Base-by-base conservation (phyloP, 2,113 vertebrate genomes). In the Eudyptes chrysolophus region DNA sequence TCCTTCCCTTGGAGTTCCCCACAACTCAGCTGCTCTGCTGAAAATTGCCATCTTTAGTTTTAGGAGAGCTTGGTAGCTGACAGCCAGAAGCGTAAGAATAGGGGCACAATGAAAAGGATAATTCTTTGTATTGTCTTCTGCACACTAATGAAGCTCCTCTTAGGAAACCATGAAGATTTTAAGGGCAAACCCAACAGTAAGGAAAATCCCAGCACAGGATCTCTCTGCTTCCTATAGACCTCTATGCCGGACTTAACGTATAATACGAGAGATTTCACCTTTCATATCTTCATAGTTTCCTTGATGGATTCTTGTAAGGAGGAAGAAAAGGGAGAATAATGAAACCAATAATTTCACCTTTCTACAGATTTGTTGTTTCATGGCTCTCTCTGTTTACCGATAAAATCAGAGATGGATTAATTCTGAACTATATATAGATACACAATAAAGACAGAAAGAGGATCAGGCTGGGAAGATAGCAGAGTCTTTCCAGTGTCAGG, bases 91-190 rank as follows among this genome's bases (percentile, higher is more conserved):
- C 2, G 0, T 85, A 82, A 92, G 55, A 95, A 90, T 69, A 77
- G 25, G 30, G 58, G 24, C 40, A 95, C n/a, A 84, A 36, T 90
- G 75, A 92, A 96, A 94, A 90, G 34, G 17, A 70, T 94, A 90
- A 92, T 94, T 95, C 52, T 92, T 76, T 87, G 30, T 27, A 85
- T 89, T 96, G 78, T 94, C 58, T 96, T 89, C 55, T 87, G 77
- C 46, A 79, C 85, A 42, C 52, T 96, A 92, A 94, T 72, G 74
- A 84, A 91, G 30, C 27, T 84, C 36, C 17, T 87, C 65, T 78
- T 72, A 87, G 49, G 44, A 95, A 87, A 75, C 24, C 11, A 85
- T 22, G 16, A 94, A 86, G 80, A 92, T 55, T 88, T 80, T 64
- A 86, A 87, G 65, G 62, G 44, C 44, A 76, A 83, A 66, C 16